Evolutionary conservation across 2,113 vertebrate species (phyloP).

Genomic region (Melanotaenia duboulayi): DNA sequence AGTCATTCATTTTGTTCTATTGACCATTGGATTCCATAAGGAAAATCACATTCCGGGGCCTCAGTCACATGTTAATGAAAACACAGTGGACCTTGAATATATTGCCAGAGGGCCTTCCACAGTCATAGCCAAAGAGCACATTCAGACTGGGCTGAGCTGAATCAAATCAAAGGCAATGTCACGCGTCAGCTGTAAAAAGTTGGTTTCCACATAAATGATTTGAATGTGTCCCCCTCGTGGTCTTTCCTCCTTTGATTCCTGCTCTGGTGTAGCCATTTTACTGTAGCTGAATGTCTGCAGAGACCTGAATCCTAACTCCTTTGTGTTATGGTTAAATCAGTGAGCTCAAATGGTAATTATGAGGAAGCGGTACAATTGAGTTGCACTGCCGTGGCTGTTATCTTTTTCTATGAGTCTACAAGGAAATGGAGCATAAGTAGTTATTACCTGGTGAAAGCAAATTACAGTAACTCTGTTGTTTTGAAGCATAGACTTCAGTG

Average conservation of each 20-base stretch:
- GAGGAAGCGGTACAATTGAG: slow-evolving; percentile 1
- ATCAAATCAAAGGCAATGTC: slow-evolving; percentile 65
- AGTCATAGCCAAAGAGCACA: slow-evolving; percentile 44
- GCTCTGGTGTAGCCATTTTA: slow-evolving; percentile 24
- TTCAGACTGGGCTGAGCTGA: slow-evolving; percentile 61
- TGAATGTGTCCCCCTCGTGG: slow-evolving; percentile 30
- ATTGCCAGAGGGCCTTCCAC: slow-evolving; percentile 58
- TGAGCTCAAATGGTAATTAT: slow-evolving; percentile 24
- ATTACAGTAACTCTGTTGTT: slow-evolving; percentile 14
- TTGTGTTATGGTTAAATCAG: slow-evolving; percentile 19
- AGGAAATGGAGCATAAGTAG: not conserved
- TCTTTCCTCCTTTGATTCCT: slow-evolving; percentile 36
- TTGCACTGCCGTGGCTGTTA: slow-evolving; percentile 10
- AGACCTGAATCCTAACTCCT: slow-evolving; percentile 32
- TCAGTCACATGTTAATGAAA: slow-evolving; percentile 72
- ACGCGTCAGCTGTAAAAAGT: slow-evolving; percentile 43
- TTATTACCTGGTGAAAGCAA: slow-evolving; percentile 27
- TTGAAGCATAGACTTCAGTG: slow-evolving; percentile 23
- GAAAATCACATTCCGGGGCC: slow-evolving; percentile 66
- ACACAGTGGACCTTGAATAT: slow-evolving; percentile 60
- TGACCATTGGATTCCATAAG: slow-evolving; percentile 77
- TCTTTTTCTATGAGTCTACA: slow-evolving; percentile 10
- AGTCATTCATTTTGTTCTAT: slow-evolving; percentile 80
- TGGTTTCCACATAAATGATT: slow-evolving; percentile 62
- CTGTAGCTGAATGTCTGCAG: slow-evolving; percentile 24